A percentile compares a stretch with the other conserved stretches of the same genome.
These are phyloP conservation scores for Brachionus rubens DNA, from an alignment of 1,140 invertebrate genomes.

Conservation along the genomic window DNA sequence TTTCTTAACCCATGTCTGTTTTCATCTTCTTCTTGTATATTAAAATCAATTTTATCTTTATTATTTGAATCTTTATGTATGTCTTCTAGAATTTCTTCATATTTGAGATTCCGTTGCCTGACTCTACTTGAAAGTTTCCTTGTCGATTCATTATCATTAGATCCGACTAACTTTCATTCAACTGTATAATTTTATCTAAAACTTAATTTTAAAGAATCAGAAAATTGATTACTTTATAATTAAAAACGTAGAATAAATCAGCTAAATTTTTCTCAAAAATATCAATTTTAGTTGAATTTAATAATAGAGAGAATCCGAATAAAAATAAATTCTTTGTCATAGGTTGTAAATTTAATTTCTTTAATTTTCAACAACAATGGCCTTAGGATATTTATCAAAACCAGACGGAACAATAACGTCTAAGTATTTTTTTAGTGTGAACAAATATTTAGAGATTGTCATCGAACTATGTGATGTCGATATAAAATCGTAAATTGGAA, in stretches of 20 bases:
- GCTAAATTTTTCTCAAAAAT: constrained; percentile 1
- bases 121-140: too few relatives aligned
- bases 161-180: not conserved
- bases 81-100: too few relatives aligned
- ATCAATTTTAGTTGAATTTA: not conserved
- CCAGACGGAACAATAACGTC: not conserved
- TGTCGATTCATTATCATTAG: not conserved
- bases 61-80: not conserved
- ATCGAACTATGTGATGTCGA: not conserved
- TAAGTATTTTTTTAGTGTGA: not conserved
- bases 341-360: not conserved
- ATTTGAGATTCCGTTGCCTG: too few relatives aligned
- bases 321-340: not conserved
- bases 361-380: not conserved
- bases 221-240: not conserved
- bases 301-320: not conserved
- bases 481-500: constrained; percentile 18
- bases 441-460: constrained; percentile 1
- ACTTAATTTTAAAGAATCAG: not conserved
- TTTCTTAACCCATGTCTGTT: not conserved
- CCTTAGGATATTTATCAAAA: not conserved
- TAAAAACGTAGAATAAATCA: not conserved
- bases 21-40: not conserved
- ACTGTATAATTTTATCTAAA: not conserved
- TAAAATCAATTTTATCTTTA: not conserved